Conservation (phyloP, 2,797 vertebrate genomes). For the Mycteria americana region DNA sequence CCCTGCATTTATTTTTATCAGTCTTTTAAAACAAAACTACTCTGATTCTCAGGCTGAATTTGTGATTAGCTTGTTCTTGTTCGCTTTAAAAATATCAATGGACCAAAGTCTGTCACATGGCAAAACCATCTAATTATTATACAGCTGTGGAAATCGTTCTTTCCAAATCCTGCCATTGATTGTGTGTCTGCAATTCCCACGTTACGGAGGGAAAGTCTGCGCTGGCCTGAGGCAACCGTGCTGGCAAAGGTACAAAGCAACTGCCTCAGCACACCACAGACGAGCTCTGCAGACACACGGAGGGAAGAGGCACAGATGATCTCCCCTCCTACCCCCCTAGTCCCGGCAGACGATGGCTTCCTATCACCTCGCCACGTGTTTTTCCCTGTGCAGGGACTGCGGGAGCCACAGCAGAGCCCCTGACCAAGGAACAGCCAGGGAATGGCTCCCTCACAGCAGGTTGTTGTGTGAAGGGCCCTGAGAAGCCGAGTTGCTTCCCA, state of each 20-base stretch:
- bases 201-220: neutral
- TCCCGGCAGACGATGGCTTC: neutral
- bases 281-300: neutral
- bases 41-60: neutral
- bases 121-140: neutral
- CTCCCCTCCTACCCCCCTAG: neutral
- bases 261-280: neutral
- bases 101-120: neutral
- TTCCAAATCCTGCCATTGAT: neutral
- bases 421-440: neutral
- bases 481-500: neutral
- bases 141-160: neutral
- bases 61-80: neutral
- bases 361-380: fast-evolving
- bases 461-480: neutral
- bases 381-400: neutral
- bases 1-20: neutral
- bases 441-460: neutral
- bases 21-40: neutral
- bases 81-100: neutral
- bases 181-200: neutral
- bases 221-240: neutral
- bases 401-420: neutral
- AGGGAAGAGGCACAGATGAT: neutral
- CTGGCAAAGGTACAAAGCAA: constrained; percentile 20